Evolutionary conservation across 2,797 vertebrate genomes (phyloP).

Genomic region (Pitangus sulphuratus): DNA sequence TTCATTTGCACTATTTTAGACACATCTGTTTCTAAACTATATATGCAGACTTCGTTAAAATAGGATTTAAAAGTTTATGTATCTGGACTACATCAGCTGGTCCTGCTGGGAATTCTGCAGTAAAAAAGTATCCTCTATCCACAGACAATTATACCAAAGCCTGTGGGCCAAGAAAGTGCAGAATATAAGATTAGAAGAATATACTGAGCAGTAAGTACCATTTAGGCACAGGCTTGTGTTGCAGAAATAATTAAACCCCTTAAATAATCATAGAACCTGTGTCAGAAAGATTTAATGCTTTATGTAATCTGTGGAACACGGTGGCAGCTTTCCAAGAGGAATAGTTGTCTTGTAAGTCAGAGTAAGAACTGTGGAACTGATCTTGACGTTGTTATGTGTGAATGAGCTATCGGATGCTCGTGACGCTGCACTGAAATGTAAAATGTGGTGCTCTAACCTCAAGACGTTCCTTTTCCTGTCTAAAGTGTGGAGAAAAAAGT

Average conservation of each 20-base stretch:
- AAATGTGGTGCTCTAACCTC: background rate
- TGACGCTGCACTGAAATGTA: background rate
- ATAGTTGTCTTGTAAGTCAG: background rate
- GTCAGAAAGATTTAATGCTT: background rate
- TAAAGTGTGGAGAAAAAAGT: background rate
- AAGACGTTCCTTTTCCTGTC: background rate
- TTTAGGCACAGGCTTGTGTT: background rate
- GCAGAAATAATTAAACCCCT: background rate
- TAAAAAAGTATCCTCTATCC: background rate
- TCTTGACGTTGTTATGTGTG: background rate
- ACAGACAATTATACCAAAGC: background rate
- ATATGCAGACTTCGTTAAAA: background rate
- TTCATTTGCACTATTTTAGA: background rate
- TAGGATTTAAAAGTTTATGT: background rate
- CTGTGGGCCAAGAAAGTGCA: background rate
- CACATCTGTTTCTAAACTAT: background rate
- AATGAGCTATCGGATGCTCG: background rate
- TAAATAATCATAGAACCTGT: background rate
- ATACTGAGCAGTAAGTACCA: background rate
- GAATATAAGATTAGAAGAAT: background rate
- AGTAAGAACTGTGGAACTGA: background rate
- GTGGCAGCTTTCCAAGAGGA: slow-evolving; percentile 2
- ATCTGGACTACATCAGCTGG: background rate
- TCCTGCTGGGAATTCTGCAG: background rate
- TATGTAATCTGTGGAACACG: background rate